A percentile compares a stretch with the other conserved stretches of the same genome.
Evolutionary conservation across 37 sponge, comb jelly and placozoan genomes (phyloP).

Genomic region (Tethya wilhelma): DNA sequence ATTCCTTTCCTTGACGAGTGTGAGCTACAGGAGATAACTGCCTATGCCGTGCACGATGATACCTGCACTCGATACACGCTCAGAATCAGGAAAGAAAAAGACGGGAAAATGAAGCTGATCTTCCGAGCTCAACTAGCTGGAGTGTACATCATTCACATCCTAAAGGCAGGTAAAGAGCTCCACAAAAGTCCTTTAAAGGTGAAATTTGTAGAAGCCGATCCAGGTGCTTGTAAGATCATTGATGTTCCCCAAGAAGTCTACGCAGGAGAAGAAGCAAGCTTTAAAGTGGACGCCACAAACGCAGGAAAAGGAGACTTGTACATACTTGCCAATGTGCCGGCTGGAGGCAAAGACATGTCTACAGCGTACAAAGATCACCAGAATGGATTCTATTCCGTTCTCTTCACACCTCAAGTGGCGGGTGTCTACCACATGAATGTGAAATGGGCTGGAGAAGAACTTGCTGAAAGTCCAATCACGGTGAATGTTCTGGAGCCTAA

Average conservation of each 20-base stretch:
- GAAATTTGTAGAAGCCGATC: slow-evolving; percentile 33
- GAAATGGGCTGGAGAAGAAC: slow-evolving; percentile 32
- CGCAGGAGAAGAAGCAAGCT: slow-evolving; percentile 25
- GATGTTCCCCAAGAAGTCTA: slow-evolving; percentile 14
- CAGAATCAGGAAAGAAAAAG: slow-evolving; percentile 31
- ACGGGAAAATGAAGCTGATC: not conserved
- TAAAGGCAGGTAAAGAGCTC: slow-evolving; percentile 43
- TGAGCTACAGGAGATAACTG: slow-evolving; percentile 33
- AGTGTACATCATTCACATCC: slow-evolving; percentile 50
- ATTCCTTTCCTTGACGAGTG: slow-evolving; percentile 20
- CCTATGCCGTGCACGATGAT: slow-evolving; percentile 51
- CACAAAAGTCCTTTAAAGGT: slow-evolving; percentile 74
- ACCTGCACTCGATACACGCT: slow-evolving; percentile 22
- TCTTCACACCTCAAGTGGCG: slow-evolving; percentile 51
- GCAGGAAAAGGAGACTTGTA: slow-evolving; percentile 57
- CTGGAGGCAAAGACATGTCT: slow-evolving; percentile 14
- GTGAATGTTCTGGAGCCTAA: slow-evolving; percentile 16
- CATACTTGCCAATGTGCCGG: slow-evolving; percentile 25
- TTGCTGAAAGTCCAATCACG: slow-evolving; percentile 48
- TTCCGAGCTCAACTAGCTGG: slow-evolving; percentile 25
- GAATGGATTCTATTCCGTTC: slow-evolving; percentile 36
- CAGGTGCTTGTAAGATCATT: slow-evolving; percentile 24
- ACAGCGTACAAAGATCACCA: slow-evolving; percentile 9
- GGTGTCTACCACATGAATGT: slow-evolving; percentile 53
- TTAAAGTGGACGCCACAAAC: slow-evolving; percentile 47